Evolutionary conservation across 2,113 vertebrate genomes (phyloP), one percentile per base, ranked within the genome.

Genomic region (Phoenicopterus ruber): DNA sequence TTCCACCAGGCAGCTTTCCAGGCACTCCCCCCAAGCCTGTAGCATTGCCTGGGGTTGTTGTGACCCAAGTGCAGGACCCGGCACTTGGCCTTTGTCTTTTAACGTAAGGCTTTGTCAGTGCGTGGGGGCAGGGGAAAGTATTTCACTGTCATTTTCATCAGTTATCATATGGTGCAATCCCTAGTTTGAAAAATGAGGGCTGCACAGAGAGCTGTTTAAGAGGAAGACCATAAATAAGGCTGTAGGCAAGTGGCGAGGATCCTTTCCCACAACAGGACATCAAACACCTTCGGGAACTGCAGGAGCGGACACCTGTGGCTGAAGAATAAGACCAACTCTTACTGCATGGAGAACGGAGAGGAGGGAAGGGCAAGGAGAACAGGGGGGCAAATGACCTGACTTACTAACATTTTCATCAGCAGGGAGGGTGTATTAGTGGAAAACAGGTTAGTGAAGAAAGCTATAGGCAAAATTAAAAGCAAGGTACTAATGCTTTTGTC

Each of bases 241-340:
- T 42, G n/a, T 16, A 74, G 24, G 14, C 0, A 0, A 87, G 36
- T 4, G 21, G n/a, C 6, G 1, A 92, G 49, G 76, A 90, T 44
- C 46, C 11, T 21, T 44, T 77, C 58, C 42, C 25, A 65, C 50
- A 81, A 65, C 50, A 81, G 40, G 34, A 26, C 19, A 62, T 32
- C 21, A 63, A 59, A 11, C 47, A 83, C 18, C 13, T 49, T 44
- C 1, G 2, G 79, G 40, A 73, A n/a, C 15, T 58, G 16, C 28
- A 61, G 46, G n/a, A 42, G 22, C 18, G 20, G 47, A 63, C 0
- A 1, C 6, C 66, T 31, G 17, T 42, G n/a, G 57, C 38, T 88
- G 46, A 83, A 69, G 67, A 83, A 70, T 6, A 47, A 67, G 59
- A 74, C 18, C 38, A 50, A 13, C 19, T 44, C 28, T 29, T 63